These are phyloP conservation scores for Capitulum mitella DNA, from an alignment of 2,888 invertebrate species.

Conservation along the genomic window DNA sequence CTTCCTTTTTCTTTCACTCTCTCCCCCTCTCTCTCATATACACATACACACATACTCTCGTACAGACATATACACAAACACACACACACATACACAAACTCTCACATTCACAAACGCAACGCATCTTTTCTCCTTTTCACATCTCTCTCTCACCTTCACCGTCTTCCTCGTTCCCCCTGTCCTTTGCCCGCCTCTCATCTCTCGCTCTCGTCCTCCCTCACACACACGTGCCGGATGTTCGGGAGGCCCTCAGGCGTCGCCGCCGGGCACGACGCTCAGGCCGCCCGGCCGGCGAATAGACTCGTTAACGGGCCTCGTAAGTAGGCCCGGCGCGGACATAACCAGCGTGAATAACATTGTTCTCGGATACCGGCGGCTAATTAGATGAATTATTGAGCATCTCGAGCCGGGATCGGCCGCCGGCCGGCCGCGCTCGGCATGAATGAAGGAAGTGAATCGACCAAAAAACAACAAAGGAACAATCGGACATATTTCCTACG, in stretches of 20 bases:
- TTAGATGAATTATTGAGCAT: slow-evolving; percentile 8
- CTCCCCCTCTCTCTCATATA: no score
- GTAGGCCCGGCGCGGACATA: background rate
- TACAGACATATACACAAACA: no score
- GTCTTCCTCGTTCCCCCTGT: no score
- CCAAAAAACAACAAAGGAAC: slow-evolving; percentile 23
- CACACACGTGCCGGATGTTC: background rate
- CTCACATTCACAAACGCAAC: no score
- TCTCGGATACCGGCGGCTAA: background rate
- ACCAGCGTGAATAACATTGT: slow-evolving; percentile 13
- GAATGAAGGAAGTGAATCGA: background rate
- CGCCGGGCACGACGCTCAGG: background rate
- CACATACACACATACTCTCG: no score
- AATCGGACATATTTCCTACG: background rate
- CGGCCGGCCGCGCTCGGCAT: background rate
- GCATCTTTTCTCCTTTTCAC: no score
- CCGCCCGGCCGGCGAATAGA: background rate
- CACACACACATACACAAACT: no score
- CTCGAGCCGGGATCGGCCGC: background rate
- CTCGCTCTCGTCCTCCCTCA: no score
- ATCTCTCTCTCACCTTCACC: no score
- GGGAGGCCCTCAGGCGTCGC: background rate
- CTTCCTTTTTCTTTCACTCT: no score
- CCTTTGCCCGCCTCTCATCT: no score
- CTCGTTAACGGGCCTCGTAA: background rate